Percentiles rank a stretch among this genome's conserved stretches.
phyloP scores from a whole-genome alignment of 2,888 invertebrate species.

The Steinernema scapterisci region DNA sequence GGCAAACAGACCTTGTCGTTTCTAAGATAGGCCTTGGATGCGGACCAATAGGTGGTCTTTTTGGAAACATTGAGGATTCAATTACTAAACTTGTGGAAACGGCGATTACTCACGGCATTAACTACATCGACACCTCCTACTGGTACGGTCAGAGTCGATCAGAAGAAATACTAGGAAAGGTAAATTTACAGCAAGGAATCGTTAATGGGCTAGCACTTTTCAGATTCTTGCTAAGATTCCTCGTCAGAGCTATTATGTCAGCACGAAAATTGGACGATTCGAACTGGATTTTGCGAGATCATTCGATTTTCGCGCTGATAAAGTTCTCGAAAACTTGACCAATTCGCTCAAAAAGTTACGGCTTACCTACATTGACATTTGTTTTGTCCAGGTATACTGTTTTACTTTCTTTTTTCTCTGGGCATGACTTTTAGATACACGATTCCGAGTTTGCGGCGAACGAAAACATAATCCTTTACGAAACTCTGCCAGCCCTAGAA shows the following conservation, averaged over 20 bases:
- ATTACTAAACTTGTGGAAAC: conserved; percentile 76
- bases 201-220: conserved; percentile 33
- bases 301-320: conserved; percentile 84
- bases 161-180: conserved; percentile 81
- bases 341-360: conserved; percentile 78
- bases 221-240: conserved; percentile 79
- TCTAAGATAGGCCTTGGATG: conserved; percentile 56
- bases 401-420: too few relatives aligned
- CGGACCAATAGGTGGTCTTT: conserved; percentile 60
- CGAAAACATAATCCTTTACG: conserved; percentile 78
- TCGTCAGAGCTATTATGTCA: conserved; percentile 81
- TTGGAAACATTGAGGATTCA: conserved; percentile 71
- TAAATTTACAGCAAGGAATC: conserved; percentile 43
- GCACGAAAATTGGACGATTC: conserved; percentile 88
- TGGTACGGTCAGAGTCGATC: conserved; percentile 89
- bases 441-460: conserved; percentile 85
- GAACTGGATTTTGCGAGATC: conserved; percentile 75
- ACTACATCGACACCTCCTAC: conserved; percentile 89
- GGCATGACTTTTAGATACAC: conserved; percentile 77
- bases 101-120: conserved; percentile 80
- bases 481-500: conserved; percentile 83
- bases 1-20: conserved; percentile 67
- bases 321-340: conserved; percentile 78
- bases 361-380: conserved; percentile 79
- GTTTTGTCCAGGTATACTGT: conserved; percentile 78